Percentiles rank a stretch among this genome's conserved stretches.
Evolutionary conservation across 1,140 invertebrate species (phyloP).

Genomic region (Trichonephila clavipes): DNA sequence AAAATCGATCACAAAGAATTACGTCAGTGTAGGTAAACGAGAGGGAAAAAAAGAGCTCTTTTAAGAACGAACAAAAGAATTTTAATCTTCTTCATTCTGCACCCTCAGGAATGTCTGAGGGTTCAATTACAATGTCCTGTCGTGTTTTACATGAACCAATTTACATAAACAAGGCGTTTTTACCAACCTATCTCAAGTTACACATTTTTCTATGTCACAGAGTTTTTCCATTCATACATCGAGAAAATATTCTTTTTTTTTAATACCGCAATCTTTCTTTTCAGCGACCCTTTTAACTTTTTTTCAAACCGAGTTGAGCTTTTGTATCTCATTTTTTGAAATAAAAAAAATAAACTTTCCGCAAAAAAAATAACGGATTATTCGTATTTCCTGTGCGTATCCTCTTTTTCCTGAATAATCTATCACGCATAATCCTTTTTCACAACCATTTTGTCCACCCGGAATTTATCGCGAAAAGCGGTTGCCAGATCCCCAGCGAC

Average conservation of each 20-base stretch:
- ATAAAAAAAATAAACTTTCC: slow-evolving; percentile 7
- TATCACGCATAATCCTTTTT: slow-evolving; percentile 69
- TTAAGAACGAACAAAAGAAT: slow-evolving; percentile 4
- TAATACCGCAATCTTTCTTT: background rate
- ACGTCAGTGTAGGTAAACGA: background rate
- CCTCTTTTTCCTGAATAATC: slow-evolving; percentile 62
- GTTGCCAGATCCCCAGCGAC: slow-evolving; percentile 63
- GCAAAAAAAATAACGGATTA: slow-evolving; percentile 52
- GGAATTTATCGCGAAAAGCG: slow-evolving; percentile 55
- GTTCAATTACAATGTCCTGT: slow-evolving; percentile 6
- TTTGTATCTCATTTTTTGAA: slow-evolving; percentile 16
- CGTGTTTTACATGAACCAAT: slow-evolving; percentile 28
- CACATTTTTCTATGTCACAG: slow-evolving; percentile 2
- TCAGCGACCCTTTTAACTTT: background rate
- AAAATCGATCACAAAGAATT: background rate
- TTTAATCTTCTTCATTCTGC: background rate
- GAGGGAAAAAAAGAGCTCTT: background rate
- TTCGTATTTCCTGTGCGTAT: slow-evolving; percentile 58
- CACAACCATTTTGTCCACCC: slow-evolving; percentile 48
- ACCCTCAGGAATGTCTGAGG: background rate
- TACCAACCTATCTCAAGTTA: background rate
- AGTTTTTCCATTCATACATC: background rate
- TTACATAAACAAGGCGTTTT: slow-evolving; percentile 23
- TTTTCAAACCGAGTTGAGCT: background rate
- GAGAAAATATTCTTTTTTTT: background rate